Evolutionary conservation across 2,888 invertebrate genomes (phyloP).

Genomic region (Athripsodes cinereus): DNA sequence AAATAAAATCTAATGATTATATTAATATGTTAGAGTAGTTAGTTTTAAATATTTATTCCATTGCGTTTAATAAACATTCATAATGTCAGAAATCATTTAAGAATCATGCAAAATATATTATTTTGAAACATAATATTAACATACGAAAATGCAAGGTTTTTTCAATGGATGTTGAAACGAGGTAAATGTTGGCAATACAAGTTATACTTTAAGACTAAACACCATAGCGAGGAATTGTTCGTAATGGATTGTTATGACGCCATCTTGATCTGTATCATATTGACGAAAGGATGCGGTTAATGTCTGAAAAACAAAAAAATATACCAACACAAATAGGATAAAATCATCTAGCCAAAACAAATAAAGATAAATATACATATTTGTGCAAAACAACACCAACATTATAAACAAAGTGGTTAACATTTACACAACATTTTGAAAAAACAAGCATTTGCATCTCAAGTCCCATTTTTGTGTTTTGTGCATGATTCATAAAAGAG

Average conservation of each 20-base stretch:
- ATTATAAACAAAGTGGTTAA: neutral
- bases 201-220: conserved; percentile 67
- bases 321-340: neutral
- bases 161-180: neutral
- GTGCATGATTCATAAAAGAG: too few species aligned
- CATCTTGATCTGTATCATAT: conserved; percentile 87
- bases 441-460: neutral
- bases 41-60: too few species aligned
- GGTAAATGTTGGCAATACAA: neutral
- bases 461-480: too few species aligned
- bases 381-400: neutral
- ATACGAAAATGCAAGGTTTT: too few species aligned
- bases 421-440: neutral
- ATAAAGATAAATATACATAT: neutral
- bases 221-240: conserved; percentile 95
- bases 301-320: conserved; percentile 55
- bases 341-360: neutral
- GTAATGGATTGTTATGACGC: conserved; percentile 91
- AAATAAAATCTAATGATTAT: too few species aligned
- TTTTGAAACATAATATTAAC: too few species aligned
- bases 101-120: too few species aligned
- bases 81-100: too few species aligned
- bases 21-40: too few species aligned
- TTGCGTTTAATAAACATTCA: too few species aligned
- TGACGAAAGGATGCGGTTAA: conserved; percentile 83